A percentile compares a stretch with the other conserved stretches of the same genome.
Conservation (phyloP, 1,140 invertebrate species). For the Zaprionus tsacasi region DNA sequence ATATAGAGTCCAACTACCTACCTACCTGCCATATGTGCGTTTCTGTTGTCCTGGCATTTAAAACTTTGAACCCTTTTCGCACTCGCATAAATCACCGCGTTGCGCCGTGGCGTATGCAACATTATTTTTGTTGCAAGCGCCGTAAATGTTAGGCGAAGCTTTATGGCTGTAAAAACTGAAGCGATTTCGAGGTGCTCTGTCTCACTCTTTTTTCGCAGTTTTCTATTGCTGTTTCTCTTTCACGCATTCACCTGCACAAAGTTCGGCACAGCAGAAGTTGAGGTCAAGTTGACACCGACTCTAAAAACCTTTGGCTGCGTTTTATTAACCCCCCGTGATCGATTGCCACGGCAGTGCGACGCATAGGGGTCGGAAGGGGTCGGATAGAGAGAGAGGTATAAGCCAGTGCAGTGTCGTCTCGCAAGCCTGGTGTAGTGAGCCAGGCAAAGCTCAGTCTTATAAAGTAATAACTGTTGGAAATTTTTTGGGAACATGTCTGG, state of each 20-base stretch:
- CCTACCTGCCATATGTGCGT: constrained; percentile 18
- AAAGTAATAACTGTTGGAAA: not conserved
- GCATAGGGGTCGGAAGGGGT: not conserved
- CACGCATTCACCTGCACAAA: constrained; percentile 39
- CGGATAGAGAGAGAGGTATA: not conserved
- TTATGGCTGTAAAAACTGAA: constrained; percentile 58
- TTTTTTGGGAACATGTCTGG: not conserved
- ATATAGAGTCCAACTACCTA: not conserved
- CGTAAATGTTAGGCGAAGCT: constrained; percentile 46
- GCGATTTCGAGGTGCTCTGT: constrained; percentile 30
- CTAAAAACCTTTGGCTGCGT: constrained; percentile 34
- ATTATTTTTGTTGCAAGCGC: constrained; percentile 54
- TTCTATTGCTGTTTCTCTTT: not conserved
- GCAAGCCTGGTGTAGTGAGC: not conserved
- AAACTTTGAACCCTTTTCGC: constrained; percentile 51
- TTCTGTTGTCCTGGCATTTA: constrained; percentile 49
- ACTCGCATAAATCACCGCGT: constrained; percentile 53
- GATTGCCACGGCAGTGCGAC: constrained; percentile 52
- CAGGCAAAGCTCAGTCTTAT: constrained; percentile 4
- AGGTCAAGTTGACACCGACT: constrained; percentile 27
- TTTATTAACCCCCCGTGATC: constrained; percentile 62
- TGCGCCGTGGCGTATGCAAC: constrained; percentile 50
- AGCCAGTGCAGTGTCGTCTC: constrained; percentile 6
- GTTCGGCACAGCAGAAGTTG: constrained; percentile 21
- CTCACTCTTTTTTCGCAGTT: not conserved